Conservation (phyloP, 1,140 invertebrate genomes). For the Euwallacea similis region DNA sequence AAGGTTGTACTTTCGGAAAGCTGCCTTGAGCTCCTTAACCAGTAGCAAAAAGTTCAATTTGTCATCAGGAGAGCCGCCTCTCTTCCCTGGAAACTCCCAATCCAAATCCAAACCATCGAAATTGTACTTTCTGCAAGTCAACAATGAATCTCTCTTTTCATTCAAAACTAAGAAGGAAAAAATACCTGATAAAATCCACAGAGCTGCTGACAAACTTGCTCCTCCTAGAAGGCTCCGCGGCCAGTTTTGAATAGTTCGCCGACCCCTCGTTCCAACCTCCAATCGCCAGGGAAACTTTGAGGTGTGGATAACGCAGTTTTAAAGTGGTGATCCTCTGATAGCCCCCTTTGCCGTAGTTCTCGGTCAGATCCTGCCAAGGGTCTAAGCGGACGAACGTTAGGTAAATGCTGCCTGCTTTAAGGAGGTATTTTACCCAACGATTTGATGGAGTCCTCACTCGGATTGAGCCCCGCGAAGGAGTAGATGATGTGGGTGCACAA, state of each 20-base stretch:
- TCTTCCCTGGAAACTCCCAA: constrained; percentile 80
- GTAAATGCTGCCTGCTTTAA: constrained; percentile 3
- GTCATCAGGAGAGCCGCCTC: constrained; percentile 72
- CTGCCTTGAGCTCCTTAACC: constrained; percentile 68
- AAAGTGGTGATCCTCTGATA: constrained; percentile 70
- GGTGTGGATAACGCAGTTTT: constrained; percentile 67
- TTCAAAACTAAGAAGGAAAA: constrained; percentile 7
- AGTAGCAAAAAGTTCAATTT: constrained; percentile 75
- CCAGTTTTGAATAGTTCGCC: constrained; percentile 75
- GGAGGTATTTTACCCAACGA: constrained; percentile 58
- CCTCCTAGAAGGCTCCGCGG: constrained; percentile 60
- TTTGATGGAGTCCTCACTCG: constrained; percentile 64
- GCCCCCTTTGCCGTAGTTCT: constrained; percentile 72
- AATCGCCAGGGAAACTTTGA: constrained; percentile 79
- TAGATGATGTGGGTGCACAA: constrained; percentile 89
- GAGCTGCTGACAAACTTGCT: constrained; percentile 67
- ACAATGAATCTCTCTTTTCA: not conserved
- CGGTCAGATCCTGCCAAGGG: constrained; percentile 74
- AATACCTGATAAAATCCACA: constrained; percentile 64
- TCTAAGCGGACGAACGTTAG: constrained; percentile 56
- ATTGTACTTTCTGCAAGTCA: constrained; percentile 62
- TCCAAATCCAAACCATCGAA: constrained; percentile 86
- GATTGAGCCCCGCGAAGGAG: constrained; percentile 80
- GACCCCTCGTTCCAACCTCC: constrained; percentile 91
- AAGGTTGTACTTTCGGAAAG: constrained; percentile 63